Evolutionary conservation across 2,888 invertebrate species (phyloP).

Genomic region (Meghimatium bilineatum): DNA sequence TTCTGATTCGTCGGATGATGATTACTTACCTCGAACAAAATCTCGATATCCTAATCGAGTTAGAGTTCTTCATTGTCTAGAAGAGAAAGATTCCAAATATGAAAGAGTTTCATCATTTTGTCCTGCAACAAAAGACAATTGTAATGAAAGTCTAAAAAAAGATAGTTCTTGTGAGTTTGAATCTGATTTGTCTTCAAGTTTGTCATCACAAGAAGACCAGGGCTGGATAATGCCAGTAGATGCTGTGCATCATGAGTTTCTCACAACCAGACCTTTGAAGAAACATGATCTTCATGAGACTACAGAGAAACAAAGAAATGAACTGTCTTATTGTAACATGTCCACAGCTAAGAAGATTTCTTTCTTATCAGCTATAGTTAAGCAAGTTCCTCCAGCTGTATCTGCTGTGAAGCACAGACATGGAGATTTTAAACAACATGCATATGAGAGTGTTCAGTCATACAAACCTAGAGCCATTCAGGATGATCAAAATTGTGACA

Average conservation of each 20-base stretch:
- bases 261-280: not conserved
- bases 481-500: not conserved
- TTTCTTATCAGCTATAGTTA: constrained; percentile 38
- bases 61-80: constrained; percentile 55
- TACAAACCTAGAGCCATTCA: not conserved
- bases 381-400: not conserved
- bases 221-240: not conserved
- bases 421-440: not conserved
- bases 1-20: constrained; percentile 89
- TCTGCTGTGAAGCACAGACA: constrained; percentile 1
- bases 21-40: constrained; percentile 73
- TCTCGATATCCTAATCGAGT: constrained; percentile 75
- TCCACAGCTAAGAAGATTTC: constrained; percentile 52
- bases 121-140: not conserved
- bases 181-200: constrained; percentile 51
- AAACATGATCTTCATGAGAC: not conserved
- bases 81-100: constrained; percentile 34
- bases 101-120: constrained; percentile 3
- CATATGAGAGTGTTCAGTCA: not conserved
- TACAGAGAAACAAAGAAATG: constrained; percentile 12
- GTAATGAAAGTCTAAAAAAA: constrained; percentile 1
- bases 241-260: not conserved
- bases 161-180: constrained; percentile 37
- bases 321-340: constrained; percentile 36
- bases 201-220: constrained; percentile 46